phyloP scores from a whole-genome alignment of 2,888 invertebrate genomes.

The Drosophila borealis region DNA sequence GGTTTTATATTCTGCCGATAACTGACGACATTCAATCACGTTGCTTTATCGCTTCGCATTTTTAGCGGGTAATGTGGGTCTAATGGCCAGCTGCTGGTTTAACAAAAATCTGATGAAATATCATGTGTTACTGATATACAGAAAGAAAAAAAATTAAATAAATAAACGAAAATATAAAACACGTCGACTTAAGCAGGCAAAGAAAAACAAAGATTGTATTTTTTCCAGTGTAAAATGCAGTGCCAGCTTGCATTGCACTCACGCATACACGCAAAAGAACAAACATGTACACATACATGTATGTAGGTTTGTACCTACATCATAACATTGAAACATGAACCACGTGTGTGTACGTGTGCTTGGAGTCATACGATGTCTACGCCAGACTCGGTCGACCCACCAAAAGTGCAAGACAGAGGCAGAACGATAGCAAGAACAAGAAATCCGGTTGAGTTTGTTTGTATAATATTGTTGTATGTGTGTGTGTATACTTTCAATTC shows the following conservation, averaged over 20 bases:
- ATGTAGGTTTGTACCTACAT: background rate
- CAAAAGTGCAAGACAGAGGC: conserved; percentile 23
- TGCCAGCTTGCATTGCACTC: conserved; percentile 9
- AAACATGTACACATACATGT: background rate
- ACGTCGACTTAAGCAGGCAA: conserved; percentile 13
- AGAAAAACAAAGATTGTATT: conserved; percentile 1
- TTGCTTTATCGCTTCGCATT: conserved; percentile 5
- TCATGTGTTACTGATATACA: background rate
- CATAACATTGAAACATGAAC: conserved; percentile 56
- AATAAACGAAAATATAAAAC: background rate
- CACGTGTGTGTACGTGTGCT: conserved; percentile 57
- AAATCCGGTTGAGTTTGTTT: conserved; percentile 37
- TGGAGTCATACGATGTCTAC: conserved; percentile 74
- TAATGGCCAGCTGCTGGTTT: background rate
- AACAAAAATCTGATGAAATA: conserved; percentile 5
- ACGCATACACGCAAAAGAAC: background rate
- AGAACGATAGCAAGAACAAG: conserved; percentile 31
- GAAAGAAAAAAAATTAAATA: background rate
- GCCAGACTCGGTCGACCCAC: conserved; percentile 7
- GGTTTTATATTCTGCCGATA: conserved; percentile 37
- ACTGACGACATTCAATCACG: conserved; percentile 4
- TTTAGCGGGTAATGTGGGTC: background rate
- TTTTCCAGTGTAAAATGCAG: conserved; percentile 12
- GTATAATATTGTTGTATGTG: background rate
- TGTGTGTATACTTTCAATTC: conserved; percentile 19